Evolutionary conservation across 2,888 invertebrate species (phyloP).

Genomic region (Leptinotarsa tumamoca): DNA sequence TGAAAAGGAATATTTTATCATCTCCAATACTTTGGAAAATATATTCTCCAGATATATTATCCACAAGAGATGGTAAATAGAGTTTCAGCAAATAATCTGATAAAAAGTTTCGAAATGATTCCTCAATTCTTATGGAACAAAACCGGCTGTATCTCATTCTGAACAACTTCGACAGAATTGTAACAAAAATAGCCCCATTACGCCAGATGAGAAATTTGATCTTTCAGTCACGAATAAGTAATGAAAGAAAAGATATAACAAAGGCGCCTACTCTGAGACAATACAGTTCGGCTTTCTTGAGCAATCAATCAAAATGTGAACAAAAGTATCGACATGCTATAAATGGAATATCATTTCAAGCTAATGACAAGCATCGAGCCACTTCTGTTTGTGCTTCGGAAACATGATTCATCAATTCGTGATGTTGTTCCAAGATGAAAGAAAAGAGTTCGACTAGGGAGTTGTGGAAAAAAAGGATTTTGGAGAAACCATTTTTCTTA

Average conservation of each 20-base stretch:
- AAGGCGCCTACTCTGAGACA: neutral
- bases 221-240: neutral
- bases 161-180: no score
- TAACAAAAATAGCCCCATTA: neutral
- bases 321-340: constrained; percentile 31
- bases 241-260: neutral
- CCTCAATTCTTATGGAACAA: no score
- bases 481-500: no score
- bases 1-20: no score
- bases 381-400: constrained; percentile 4
- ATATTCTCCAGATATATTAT: no score
- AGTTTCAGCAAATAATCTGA: no score
- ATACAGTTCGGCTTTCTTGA: neutral
- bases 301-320: constrained; percentile 28
- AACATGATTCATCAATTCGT: constrained; percentile 7
- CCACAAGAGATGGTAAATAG: no score
- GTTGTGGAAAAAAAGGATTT: no score
- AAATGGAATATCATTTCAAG: constrained; percentile 34
- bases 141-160: no score
- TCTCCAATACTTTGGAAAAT: no score
- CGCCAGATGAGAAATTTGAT: neutral
- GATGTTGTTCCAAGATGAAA: neutral
- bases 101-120: no score
- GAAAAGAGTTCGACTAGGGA: neutral
- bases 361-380: neutral